A percentile compares a stretch with the other conserved stretches of the same genome.
Conservation (phyloP, 2,113 vertebrate species). For the Galeopterus variegatus region DNA sequence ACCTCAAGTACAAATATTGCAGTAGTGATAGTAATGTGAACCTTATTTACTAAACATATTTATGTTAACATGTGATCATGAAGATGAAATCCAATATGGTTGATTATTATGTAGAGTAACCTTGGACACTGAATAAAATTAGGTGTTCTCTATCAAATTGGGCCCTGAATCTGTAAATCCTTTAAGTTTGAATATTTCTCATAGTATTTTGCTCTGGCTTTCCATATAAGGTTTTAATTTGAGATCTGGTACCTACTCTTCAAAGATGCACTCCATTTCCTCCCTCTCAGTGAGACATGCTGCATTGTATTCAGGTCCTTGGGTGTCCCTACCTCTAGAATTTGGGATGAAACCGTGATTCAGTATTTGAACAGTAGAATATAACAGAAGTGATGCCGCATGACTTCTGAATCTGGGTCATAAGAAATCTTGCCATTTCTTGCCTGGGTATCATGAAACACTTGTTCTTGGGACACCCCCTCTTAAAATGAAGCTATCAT, state of each 20-base stretch:
- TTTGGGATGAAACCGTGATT: neutral
- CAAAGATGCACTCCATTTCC: neutral
- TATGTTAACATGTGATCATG: neutral
- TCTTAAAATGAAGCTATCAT: neutral
- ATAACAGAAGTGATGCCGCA: neutral
- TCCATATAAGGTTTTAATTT: slow-evolving; percentile 3
- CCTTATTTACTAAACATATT: neutral
- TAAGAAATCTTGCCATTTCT: neutral
- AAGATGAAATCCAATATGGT: neutral
- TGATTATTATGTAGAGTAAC: neutral
- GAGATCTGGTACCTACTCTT: neutral
- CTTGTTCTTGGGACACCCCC: neutral
- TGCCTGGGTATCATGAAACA: neutral
- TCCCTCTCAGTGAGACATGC: neutral
- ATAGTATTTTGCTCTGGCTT: neutral
- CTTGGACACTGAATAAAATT: neutral
- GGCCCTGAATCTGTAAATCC: neutral
- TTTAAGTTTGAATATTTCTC: slow-evolving; percentile 34
- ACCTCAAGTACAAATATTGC: neutral
- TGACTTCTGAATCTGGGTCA: slow-evolving; percentile 23
- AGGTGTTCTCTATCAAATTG: neutral
- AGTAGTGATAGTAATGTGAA: neutral
- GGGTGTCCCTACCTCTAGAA: neutral
- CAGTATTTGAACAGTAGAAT: neutral
- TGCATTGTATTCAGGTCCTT: neutral